Base-by-base conservation (phyloP, 2,888 invertebrate species). In the Drosophila barbarae region DNA sequence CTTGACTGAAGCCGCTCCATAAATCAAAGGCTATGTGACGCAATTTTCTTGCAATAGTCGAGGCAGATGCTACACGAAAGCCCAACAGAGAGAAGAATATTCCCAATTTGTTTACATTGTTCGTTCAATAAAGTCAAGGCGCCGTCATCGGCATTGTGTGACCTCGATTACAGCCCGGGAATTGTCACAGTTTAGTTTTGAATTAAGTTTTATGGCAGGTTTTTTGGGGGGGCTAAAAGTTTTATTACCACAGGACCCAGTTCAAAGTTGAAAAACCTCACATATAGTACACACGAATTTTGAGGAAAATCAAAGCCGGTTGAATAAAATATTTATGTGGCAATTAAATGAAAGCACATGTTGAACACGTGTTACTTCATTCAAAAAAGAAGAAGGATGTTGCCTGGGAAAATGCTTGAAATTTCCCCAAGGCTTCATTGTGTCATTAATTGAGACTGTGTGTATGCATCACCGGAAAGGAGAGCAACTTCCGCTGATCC, bases 1-100 rank as follows among this genome's bases (percentile, higher is more conserved):
- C 54, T 66, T 60, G 47, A 68, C 68, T 75, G 55, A 39, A 36
- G 44, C n/a, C 41, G 39, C 39, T 49, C 54, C 61, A 84, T 77
- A 77, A 84, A 79, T 84, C 80, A 82, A 67, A 69, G 67, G 26
- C 64, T 44, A 47, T 52, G 66, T 84, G 67, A 72, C 69, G 77
- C 69, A 76, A 81, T 58, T 67, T 67, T 46, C 71, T 46, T 63
- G 21, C 49, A 30, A 47, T 34, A 47, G 18, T 35, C 44, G 34
- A 32, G 42, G 51, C 44, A 26, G 67, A 67, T 67, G 67, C 67
- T 67, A 69, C 35, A 46, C 35, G 42, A 47, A 56, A 55, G 52
- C 51, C 46, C 41, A 70, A 39, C 46, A 52, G 49, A 32, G 26
- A 53, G 35, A 52, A 42, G 32, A 42, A 50, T 35, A 54, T 51